phyloP scores from a whole-genome alignment of 1,140 invertebrate genomes.

The Microplitis demolitor region DNA sequence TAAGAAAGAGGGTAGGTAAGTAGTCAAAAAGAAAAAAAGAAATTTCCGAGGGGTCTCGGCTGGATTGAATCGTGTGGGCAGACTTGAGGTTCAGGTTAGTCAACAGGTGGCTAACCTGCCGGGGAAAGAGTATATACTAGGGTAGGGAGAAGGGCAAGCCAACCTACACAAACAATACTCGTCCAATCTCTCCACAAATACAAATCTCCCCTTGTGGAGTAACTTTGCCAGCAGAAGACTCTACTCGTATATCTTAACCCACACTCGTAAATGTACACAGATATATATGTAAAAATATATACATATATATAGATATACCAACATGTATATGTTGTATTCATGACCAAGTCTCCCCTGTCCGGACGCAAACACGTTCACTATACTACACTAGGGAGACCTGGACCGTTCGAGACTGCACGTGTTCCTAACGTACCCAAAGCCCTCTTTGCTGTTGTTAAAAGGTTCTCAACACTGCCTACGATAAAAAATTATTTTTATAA shows the following conservation, averaged over 20 bases:
- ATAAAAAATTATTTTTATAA: no score
- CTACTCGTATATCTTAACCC: constrained; percentile 52
- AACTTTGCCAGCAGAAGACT: constrained; percentile 26
- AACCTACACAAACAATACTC: constrained; percentile 59
- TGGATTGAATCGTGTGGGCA: constrained; percentile 25
- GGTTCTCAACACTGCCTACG: constrained; percentile 49
- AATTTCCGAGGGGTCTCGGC: background rate
- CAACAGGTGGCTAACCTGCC: constrained; percentile 62
- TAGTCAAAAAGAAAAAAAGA: background rate
- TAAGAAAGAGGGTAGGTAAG: background rate
- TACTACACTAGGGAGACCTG: constrained; percentile 40
- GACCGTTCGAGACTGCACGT: constrained; percentile 61
- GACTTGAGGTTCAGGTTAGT: constrained; percentile 46
- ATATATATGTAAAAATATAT: background rate
- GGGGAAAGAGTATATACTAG: background rate
- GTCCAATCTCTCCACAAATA: constrained; percentile 56
- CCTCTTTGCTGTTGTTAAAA: constrained; percentile 39
- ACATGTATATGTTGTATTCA: background rate
- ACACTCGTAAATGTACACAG: constrained; percentile 37
- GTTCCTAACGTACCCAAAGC: constrained; percentile 60
- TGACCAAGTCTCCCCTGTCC: constrained; percentile 32
- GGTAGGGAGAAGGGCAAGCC: constrained; percentile 38
- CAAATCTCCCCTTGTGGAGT: constrained; percentile 46
- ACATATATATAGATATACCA: background rate
- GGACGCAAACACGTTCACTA: constrained; percentile 49